Base-by-base conservation (phyloP, 1,140 invertebrate species). In the Diuraphis noxia region DNA sequence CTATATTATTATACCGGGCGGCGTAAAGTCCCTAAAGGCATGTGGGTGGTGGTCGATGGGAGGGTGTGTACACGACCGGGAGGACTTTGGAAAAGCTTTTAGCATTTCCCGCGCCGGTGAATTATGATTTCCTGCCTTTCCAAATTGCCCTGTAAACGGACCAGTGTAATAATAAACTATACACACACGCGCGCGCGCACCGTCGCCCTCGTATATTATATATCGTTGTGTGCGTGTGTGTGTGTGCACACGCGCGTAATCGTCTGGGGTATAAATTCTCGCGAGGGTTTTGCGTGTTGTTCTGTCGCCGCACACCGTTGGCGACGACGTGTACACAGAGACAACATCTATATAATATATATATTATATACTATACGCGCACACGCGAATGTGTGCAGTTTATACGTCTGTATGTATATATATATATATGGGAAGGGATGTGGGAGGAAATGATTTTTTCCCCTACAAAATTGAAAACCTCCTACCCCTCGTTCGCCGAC, bases 111-210 rank as follows among this genome's bases (percentile, higher is more conserved):
- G 88, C 63, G 25, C n/a, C 63, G 72, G 77, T 91, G 89, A 91
- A 91, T 91, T 91, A 91, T 91, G 89, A 91, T 91, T 91, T 91
- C 89, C 89, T 81, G 89, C 89, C 77, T 91, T 91, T 81, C 34
- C 77, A 52, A 91, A 91, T 38, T 82, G 89, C 77, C 89, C 89
- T 49, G 88, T 90, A 90, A 90, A 90, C 88, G 72, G 89, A 79
- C 88, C 88, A 46, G 72, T n/a, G 85, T 90, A 81, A 81, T 90
- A 89, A 89, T 89, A 90, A 90, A 81, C 88, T 72, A 63, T 21
- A 63, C 30, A 72, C 56, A 72, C 88, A 40, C 41, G 41, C 4
- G 46, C 30, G 40, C 30, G 23, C 56, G 34, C n/a, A 30, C 38
- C 19, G 7, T 40, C 36, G 9, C 10, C 30, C 6, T 41, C 82